A percentile compares a stretch with the other conserved stretches of the same genome.
Conservation (phyloP, 2,797 vertebrate species). For the Champsocephalus esox region DNA sequence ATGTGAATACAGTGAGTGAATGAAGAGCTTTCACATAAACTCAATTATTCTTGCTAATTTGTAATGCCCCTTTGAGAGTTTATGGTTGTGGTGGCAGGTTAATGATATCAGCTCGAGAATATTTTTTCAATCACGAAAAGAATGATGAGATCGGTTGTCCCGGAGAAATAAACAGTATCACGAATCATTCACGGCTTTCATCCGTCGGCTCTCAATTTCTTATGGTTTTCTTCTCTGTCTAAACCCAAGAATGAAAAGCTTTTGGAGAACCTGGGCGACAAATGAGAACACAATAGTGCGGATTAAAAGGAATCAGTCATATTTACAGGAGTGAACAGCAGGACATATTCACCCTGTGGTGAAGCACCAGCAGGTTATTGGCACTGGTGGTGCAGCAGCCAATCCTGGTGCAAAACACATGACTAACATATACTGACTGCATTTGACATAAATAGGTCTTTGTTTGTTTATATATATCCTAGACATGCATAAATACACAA, state of each 20-base stretch:
- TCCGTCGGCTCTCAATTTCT: neutral
- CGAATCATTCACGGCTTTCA: neutral
- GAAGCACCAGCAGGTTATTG: constrained; percentile 47
- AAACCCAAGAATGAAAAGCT: constrained; percentile 43
- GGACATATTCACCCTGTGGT: constrained; percentile 42
- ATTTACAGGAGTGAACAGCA: constrained; percentile 57
- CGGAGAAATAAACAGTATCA: constrained; percentile 58
- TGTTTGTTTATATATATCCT: constrained; percentile 26
- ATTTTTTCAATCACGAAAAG: constrained; percentile 79
- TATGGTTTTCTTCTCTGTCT: constrained; percentile 27
- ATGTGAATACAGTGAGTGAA: constrained; percentile 41
- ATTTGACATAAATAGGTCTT: constrained; percentile 40
- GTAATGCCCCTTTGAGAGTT: constrained; percentile 66
- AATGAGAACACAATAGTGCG: constrained; percentile 36
- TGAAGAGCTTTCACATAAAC: constrained; percentile 42
- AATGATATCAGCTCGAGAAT: constrained; percentile 73
- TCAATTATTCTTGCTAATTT: constrained; percentile 64
- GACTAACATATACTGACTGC: constrained; percentile 16
- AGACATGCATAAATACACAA: constrained; percentile 6
- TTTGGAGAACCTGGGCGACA: constrained; percentile 31
- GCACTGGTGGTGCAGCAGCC: constrained; percentile 30
- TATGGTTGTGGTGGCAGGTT: constrained; percentile 75
- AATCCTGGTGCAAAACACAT: constrained; percentile 17
- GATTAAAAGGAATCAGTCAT: constrained; percentile 65
- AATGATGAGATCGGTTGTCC: constrained; percentile 71